These are phyloP conservation scores for Drosophila baimaii DNA, from an alignment of 1,140 invertebrate genomes.

Conservation along the genomic window DNA sequence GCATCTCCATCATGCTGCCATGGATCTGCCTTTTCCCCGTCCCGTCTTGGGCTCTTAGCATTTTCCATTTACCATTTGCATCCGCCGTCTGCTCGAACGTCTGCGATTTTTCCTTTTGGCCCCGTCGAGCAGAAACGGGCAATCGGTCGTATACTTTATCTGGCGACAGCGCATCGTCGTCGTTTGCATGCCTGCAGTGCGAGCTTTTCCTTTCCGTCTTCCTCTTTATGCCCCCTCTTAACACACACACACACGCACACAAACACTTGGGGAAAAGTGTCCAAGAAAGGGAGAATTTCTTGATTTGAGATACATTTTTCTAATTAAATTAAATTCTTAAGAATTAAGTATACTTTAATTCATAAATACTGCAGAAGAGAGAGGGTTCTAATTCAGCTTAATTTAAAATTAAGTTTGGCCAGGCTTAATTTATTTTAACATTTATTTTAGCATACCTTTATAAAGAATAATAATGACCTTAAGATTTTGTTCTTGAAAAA, in stretches of 20 bases:
- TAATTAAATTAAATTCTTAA: no score
- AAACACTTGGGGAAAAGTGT: not conserved
- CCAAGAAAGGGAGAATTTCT: not conserved
- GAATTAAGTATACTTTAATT: no score
- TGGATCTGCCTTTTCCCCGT: conserved; percentile 4
- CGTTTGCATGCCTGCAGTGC: conserved; percentile 66
- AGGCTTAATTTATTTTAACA: no score
- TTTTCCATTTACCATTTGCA: conserved; percentile 43
- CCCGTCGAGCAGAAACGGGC: conserved; percentile 51
- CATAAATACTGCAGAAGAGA: no score
- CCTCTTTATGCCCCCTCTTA: not conserved
- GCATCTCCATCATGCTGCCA: conserved; percentile 20
- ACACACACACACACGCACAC: no score
- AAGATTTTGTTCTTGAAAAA: not conserved
- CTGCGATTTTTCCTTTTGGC: conserved; percentile 49
- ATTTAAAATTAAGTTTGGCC: no score
- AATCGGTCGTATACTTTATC: conserved; percentile 74
- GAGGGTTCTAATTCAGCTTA: no score
- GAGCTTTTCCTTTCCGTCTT: conserved; percentile 18
- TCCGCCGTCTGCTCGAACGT: conserved; percentile 38
- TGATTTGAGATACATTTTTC: no score
- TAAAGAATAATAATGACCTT: no score
- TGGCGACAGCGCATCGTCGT: conserved; percentile 46
- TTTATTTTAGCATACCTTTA: no score
- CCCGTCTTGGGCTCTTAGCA: not conserved